These are phyloP conservation scores for Ephialtes manifestator DNA, from an alignment of 2,888 invertebrate genomes.

Conservation along the genomic window DNA sequence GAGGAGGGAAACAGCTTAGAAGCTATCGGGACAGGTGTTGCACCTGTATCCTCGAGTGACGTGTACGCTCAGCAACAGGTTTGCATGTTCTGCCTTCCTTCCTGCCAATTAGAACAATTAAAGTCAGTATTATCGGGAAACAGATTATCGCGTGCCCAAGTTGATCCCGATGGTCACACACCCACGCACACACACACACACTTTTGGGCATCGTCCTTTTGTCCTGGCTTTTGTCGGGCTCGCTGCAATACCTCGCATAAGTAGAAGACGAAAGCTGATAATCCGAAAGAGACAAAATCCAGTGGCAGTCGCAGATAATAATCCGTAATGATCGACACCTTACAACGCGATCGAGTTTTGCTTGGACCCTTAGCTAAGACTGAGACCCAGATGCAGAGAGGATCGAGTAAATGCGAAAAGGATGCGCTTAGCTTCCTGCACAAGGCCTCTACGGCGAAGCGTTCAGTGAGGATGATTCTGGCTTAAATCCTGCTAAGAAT, in stretches of 20 bases:
- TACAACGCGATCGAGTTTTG: constrained; percentile 53
- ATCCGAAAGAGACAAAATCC: constrained; percentile 66
- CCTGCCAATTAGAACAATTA: constrained; percentile 77
- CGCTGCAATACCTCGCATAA: constrained; percentile 16
- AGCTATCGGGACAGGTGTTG: constrained; percentile 62
- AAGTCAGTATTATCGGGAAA: constrained; percentile 82
- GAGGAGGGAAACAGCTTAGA: constrained; percentile 30
- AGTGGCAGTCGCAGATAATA: constrained; percentile 46
- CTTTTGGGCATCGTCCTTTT: background rate
- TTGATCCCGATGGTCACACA: background rate
- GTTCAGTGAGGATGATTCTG: constrained; percentile 54
- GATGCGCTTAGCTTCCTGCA: constrained; percentile 45
- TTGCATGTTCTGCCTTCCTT: constrained; percentile 28
- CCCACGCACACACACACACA: background rate
- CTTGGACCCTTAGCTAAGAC: constrained; percentile 46
- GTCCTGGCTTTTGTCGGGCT: background rate
- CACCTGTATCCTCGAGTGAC: constrained; percentile 52
- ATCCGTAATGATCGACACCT: constrained; percentile 66
- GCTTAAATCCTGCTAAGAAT: constrained; percentile 12
- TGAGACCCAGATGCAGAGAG: constrained; percentile 10
- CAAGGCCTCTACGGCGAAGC: constrained; percentile 45
- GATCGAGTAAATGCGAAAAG: constrained; percentile 52
- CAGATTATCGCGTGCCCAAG: constrained; percentile 74
- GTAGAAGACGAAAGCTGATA: constrained; percentile 55
- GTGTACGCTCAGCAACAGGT: constrained; percentile 20